Base-by-base conservation (phyloP, 92 coral and sea anemone genomes). In the Bergia puertoricense region DNA sequence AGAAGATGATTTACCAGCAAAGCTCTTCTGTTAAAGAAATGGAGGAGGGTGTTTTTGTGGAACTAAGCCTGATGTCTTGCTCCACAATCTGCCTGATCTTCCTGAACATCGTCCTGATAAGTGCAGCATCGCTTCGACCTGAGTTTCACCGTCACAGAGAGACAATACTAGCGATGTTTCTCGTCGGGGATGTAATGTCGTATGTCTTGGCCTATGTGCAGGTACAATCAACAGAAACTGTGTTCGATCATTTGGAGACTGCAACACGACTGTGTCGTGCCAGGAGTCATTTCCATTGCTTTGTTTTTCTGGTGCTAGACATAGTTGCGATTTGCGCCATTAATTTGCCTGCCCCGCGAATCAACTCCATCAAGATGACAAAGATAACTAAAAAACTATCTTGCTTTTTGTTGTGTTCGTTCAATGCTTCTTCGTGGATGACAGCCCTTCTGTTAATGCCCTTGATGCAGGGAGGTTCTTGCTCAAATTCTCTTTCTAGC, bases 61-160 rank as follows among this genome's bases (percentile, higher is more conserved):
- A 84, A 51, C 78, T 84, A 11, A 46, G 41, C 51, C 30, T 51
- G 77, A 39, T 84, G 23, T 84, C 87, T 46, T 69, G 87, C 7
- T 69, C 87, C 22, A 84, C 66, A 3, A 37, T 71, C 42, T 71
- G 79, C 30, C 77, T 84, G 66, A 39, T 72, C n/a, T 71, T 84
- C 20, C 54, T 84, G 10, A 84, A 84, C 62, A 84, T 84, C 15
- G 79, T 71, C 23, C 16, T 84, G 46, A 22, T 84, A 14, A 48
- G 87, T 69, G 77, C 68, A 13, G 16, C 87, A 30, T 69, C 66
- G 22, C 78, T 84, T 72, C 87, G 87, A 48, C 79, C 79, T 15
- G 87, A 84, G 65, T 48, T 69, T 71, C 62, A 42, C 68, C 87
- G 87, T 20, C 87, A 84, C 30, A 71, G 79, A 73, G 87, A 84